A percentile compares a stretch with the other conserved stretches of the same genome.
Conservation (phyloP, 2,797 vertebrate genomes). For the Sardinella longiceps region DNA sequence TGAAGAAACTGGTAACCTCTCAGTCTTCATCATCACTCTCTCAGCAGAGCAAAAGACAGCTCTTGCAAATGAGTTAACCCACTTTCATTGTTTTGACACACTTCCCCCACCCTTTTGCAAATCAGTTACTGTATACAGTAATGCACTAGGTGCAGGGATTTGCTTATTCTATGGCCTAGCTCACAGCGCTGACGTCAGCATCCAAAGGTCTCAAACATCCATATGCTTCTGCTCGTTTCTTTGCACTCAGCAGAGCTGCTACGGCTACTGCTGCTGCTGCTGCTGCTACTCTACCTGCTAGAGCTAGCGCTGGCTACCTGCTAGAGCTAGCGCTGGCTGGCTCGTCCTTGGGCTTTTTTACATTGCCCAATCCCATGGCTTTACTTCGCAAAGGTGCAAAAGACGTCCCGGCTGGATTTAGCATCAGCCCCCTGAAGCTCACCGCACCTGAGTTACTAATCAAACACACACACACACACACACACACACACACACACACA, state of each 20-base stretch:
- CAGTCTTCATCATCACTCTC: no score
- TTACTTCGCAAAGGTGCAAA: background rate
- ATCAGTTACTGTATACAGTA: no score
- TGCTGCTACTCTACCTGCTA: constrained; percentile 7
- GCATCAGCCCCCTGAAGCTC: background rate
- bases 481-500: no score
- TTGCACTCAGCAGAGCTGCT: background rate
- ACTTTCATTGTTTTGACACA: no score
- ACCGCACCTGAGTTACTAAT: background rate
- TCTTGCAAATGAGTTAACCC: no score
- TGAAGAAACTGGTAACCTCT: no score
- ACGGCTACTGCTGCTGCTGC: no score
- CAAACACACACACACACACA: no score
- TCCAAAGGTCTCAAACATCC: background rate
- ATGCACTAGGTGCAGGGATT: background rate
- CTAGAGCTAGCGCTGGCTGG: no score
- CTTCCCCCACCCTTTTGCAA: no score
- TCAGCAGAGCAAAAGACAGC: no score
- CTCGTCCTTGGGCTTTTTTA: background rate
- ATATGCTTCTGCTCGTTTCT: background rate
- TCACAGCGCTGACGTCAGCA: constrained; percentile 4
- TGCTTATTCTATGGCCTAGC: background rate
- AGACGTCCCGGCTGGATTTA: constrained; percentile 13
- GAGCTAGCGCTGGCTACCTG: background rate
- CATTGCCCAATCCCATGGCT: background rate